Percentiles rank a stretch among this genome's conserved stretches.
These are phyloP conservation scores for Butorides virescens DNA, from an alignment of 2,113 vertebrate genomes.

Conservation along the genomic window DNA sequence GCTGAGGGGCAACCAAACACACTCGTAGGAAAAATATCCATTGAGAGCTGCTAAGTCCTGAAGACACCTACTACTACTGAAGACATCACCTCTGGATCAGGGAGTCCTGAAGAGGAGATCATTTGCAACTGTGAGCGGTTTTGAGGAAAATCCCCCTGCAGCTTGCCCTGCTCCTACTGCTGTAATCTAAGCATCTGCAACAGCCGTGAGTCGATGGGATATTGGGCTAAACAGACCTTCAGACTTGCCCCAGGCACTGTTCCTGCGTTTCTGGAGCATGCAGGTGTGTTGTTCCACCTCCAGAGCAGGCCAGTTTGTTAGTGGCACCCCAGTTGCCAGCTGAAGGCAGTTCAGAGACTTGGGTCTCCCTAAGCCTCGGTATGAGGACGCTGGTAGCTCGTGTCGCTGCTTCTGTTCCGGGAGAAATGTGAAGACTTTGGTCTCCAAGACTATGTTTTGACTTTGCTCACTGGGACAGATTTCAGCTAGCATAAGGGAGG, in stretches of 20 bases:
- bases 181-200: neutral
- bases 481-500: neutral
- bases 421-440: rapidly evolving
- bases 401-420: neutral
- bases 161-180: neutral
- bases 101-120: neutral
- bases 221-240: neutral
- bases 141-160: neutral
- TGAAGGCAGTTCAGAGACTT: neutral
- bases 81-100: neutral
- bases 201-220: neutral
- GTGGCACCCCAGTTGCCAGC: neutral
- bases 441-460: neutral
- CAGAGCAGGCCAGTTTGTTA: neutral
- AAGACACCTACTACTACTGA: neutral
- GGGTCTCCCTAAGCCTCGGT: rapidly evolving
- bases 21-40: rapidly evolving
- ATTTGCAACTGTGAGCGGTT: neutral
- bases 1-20: neutral
- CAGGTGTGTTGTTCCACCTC: neutral
- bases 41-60: neutral
- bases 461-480: neutral
- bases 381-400: neutral
- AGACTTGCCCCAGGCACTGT: neutral
- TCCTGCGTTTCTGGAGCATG: neutral